These are phyloP conservation scores for Chionomys nivalis DNA, from an alignment of 2,113 vertebrate genomes.

Conservation along the genomic window DNA sequence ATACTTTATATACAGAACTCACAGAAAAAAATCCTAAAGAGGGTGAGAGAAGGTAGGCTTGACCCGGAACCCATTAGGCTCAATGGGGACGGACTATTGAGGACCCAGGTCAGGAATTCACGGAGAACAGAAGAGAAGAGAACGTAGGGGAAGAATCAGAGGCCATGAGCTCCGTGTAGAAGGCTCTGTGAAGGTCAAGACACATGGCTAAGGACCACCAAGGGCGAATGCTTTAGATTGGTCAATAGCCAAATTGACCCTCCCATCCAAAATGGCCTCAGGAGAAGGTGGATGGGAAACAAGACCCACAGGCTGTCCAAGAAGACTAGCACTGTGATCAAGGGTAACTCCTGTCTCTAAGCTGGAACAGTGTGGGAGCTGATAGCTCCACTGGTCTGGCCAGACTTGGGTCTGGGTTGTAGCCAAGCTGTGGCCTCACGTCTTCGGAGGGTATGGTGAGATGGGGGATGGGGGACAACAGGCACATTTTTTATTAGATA, in stretches of 20 bases:
- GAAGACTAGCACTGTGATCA: neutral
- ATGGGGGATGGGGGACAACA: neutral
- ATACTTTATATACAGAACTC: neutral
- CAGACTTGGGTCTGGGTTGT: neutral
- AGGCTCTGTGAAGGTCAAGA: neutral
- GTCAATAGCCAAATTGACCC: slow-evolving; percentile 28
- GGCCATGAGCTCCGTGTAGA: neutral
- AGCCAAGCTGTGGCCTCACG: neutral
- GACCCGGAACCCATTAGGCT: neutral
- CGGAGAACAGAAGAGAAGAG: neutral
- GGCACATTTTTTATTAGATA: neutral
- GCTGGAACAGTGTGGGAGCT: fast-evolving
- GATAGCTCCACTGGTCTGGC: neutral
- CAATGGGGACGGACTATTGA: neutral
- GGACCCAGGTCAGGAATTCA: neutral
- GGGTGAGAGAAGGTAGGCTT: neutral
- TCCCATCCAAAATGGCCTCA: neutral
- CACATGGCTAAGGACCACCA: neutral
- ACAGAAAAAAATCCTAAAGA: neutral
- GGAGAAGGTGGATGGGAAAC: neutral
- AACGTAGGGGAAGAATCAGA: neutral
- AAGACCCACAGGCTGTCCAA: neutral
- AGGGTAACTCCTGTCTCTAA: neutral
- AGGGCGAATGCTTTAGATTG: neutral
- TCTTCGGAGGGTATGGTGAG: neutral